Conservation (phyloP, 2,888 invertebrate genomes). For the Athetis lepigone region DNA sequence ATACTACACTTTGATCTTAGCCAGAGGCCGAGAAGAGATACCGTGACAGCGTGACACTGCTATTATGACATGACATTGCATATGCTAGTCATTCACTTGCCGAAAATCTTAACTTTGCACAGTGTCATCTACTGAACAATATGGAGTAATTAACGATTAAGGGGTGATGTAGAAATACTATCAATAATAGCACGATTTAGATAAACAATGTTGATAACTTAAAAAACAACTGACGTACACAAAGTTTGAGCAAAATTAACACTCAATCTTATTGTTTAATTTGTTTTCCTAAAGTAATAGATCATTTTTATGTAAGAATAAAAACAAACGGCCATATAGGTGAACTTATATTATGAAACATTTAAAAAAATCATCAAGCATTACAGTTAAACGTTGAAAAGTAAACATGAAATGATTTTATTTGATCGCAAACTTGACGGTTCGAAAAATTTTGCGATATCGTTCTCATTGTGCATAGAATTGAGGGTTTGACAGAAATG, state of each 20-base stretch:
- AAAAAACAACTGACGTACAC: too few relatives aligned
- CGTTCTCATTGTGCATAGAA: slow-evolving; percentile 13
- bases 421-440: neutral
- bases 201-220: slow-evolving; percentile 2
- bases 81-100: slow-evolving; percentile 20
- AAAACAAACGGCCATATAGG: too few relatives aligned
- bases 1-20: too few relatives aligned
- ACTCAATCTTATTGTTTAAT: too few relatives aligned
- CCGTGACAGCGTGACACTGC: fast-evolving
- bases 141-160: slow-evolving; percentile 2
- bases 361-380: too few relatives aligned
- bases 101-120: slow-evolving; percentile 45
- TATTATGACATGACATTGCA: too few relatives aligned
- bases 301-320: too few relatives aligned
- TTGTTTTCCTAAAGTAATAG: too few relatives aligned
- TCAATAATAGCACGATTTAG: neutral
- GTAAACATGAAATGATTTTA: too few relatives aligned
- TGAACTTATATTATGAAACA: too few relatives aligned
- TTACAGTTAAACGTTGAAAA: too few relatives aligned
- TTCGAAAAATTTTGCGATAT: neutral
- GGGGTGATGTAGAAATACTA: slow-evolving; percentile 2
- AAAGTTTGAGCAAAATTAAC: too few relatives aligned
- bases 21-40: slow-evolving; percentile 57
- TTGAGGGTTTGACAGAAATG: slow-evolving; percentile 7
- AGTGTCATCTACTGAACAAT: slow-evolving; percentile 28